Evolutionary conservation across 53 echinoderm and acorn worm species (phyloP).

Genomic region (Holothuria leucospilota): DNA sequence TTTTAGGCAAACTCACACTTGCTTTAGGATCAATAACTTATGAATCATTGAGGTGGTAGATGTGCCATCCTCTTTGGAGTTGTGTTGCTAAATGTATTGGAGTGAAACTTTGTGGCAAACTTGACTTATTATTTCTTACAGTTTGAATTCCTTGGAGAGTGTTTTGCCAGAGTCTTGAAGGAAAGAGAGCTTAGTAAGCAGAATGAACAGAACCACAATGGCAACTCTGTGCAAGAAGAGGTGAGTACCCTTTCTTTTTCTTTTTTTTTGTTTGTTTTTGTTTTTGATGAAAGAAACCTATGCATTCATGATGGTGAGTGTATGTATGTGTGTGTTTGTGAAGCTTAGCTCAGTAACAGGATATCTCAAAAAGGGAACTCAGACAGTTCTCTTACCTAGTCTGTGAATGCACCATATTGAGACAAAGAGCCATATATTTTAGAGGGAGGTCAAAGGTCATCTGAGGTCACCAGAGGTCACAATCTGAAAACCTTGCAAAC

Average conservation of each 20-base stretch:
- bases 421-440: no score
- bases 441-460: no score
- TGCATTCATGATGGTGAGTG: no score
- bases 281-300: no score
- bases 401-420: background rate
- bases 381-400: background rate
- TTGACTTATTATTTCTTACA: constrained; percentile 29
- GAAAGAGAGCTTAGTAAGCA: constrained; percentile 73
- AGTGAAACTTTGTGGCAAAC: no score
- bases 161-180: constrained; percentile 81
- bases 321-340: no score
- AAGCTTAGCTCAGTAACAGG: no score
- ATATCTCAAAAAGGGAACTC: no score
- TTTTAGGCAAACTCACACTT: background rate
- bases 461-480: no score
- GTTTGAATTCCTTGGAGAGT: constrained; percentile 88
- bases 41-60: background rate
- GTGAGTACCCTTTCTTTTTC: constrained; percentile 38
- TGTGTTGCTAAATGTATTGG: no score
- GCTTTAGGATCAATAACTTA: background rate
- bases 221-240: constrained; percentile 68
- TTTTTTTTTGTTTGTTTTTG: no score
- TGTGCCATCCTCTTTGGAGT: background rate
- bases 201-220: constrained; percentile 70
- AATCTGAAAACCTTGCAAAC: no score